Evolutionary conservation across 2,113 vertebrate genomes (phyloP).

Genomic region (Sula dactylatra): DNA sequence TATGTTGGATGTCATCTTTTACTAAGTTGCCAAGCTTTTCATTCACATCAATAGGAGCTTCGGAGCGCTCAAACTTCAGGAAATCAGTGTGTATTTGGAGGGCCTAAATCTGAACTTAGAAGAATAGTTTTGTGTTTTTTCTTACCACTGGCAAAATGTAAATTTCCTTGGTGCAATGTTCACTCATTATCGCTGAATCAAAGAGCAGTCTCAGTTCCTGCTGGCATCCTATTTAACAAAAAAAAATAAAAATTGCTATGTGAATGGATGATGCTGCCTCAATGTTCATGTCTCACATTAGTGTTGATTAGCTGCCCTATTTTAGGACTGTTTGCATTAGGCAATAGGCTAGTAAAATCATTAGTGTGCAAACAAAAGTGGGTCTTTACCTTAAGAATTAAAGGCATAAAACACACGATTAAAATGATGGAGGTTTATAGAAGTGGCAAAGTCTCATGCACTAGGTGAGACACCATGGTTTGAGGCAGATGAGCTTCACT

Average conservation of each 20-base stretch:
- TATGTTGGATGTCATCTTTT: neutral
- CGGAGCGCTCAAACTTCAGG: neutral
- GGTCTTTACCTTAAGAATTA: neutral
- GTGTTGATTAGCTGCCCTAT: neutral
- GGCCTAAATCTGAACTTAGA: neutral
- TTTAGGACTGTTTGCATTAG: neutral
- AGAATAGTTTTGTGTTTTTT: conserved; percentile 3
- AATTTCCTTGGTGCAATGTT: conserved; percentile 1
- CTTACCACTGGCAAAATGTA: conserved; percentile 20
- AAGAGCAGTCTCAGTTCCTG: conserved; percentile 44
- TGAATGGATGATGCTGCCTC: neutral
- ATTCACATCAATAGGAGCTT: neutral
- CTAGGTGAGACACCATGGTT: neutral
- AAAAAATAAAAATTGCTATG: neutral
- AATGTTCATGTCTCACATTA: neutral
- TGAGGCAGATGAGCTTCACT: neutral
- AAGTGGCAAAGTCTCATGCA: neutral
- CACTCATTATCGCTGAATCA: conserved; percentile 49
- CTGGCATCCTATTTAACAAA: conserved; percentile 28
- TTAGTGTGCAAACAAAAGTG: neutral
- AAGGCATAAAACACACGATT: neutral
- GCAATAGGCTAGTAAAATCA: neutral
- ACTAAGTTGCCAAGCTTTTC: conserved; percentile 8
- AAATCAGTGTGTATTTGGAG: neutral
- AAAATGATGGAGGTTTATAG: neutral